Base-by-base conservation (phyloP, 1,140 invertebrate genomes). In the Drosophila repleta region DNA sequence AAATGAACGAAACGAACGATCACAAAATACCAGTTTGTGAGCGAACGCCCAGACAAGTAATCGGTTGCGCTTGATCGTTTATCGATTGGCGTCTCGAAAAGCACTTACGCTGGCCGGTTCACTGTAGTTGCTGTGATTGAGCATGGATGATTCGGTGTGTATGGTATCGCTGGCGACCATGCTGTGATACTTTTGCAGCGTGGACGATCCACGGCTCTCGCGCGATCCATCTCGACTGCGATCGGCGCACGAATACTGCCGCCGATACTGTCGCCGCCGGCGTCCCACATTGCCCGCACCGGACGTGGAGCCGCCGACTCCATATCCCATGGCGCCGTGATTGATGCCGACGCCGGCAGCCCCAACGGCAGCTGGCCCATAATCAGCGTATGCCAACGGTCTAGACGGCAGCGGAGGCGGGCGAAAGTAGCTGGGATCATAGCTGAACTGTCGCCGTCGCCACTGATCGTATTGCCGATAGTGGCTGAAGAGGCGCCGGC, bases 401-500 rank as follows among this genome's bases (percentile, higher is more conserved):
- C 85, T 62, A 80, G 83, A 69, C 64, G 76, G 79, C 35, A 88
- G 15, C 76, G 90, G 90, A 78, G 75, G 74, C 77, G 83, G 79
- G 62, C 90, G 90, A 80, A 90, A 91, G 70, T 91, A 90, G 53
- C 90, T 90, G 55, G 90, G 90, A 74, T 91, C 90, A 55, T 91
- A 91, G 74, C 90, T 91, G 43, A 91, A 91, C 57, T 91, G 90
- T 37, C 85, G 77, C 58, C 90, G 76, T 21, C 90, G 89, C 90
- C 90, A 91, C 76, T 90, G 84, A 76, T 91, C 90, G 60, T 91
- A 91, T 62, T 91, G 90, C 4, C 90, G 69, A 56, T 91, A 91
- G 61, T 91, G 90, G 63, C 90, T 91, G 45, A 91, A 91, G 4
- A 91, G 79, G 11, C 90, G 79, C 7, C 90, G 75, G 2, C 89